Evolutionary conservation across 1,140 invertebrate genomes (phyloP).

Genomic region (Nasonia vitripennis): DNA sequence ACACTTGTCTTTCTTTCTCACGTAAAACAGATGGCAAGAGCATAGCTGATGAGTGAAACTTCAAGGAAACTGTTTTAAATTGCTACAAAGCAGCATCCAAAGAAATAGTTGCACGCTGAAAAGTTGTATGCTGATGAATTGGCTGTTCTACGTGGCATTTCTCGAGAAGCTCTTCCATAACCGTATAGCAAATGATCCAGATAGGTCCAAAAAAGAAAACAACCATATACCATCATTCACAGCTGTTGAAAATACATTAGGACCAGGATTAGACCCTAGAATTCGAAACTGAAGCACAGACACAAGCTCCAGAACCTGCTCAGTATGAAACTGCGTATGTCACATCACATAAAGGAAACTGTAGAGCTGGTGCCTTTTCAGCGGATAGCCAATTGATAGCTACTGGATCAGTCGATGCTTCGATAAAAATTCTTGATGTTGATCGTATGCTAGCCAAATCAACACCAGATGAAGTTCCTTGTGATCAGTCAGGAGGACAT

Average conservation of each 20-base stretch:
- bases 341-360: slow-evolving; percentile 98
- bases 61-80: too few species aligned
- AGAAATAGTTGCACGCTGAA: too few species aligned
- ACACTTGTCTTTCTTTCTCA: too few species aligned
- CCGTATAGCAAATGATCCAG: slow-evolving; percentile 90
- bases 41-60: too few species aligned
- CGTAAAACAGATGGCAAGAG: too few species aligned
- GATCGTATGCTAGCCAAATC: slow-evolving; percentile 98
- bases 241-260: slow-evolving; percentile 82
- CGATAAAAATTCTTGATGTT: too few species aligned
- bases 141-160: too few species aligned
- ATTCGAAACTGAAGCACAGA: slow-evolving; percentile 94
- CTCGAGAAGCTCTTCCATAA: too few species aligned
- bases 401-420: too few species aligned
- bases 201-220: slow-evolving; percentile 74
- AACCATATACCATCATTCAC: slow-evolving; percentile 77
- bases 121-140: too few species aligned
- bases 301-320: slow-evolving; percentile 93
- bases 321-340: slow-evolving; percentile 99
- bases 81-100: too few species aligned
- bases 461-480: slow-evolving; percentile 87
- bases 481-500: slow-evolving; percentile 92
- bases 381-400: slow-evolving; percentile 92
- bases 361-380: slow-evolving; percentile 95
- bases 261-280: slow-evolving; percentile 94